Base-by-base conservation (phyloP, 53 echinoderm and acorn worm species). In the Holothuria scabra region DNA sequence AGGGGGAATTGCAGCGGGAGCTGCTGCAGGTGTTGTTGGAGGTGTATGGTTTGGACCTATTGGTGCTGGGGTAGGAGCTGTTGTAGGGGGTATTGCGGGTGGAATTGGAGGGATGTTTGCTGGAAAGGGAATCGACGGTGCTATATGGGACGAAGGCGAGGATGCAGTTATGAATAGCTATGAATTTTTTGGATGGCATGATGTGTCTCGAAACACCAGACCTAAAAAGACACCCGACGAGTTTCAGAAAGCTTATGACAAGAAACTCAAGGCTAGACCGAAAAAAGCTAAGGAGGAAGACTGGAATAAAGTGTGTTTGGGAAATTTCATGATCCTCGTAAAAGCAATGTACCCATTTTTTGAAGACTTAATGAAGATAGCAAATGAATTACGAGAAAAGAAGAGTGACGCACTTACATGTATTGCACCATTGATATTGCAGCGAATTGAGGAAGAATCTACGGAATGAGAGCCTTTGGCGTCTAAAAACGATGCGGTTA, bases 181-280 rank as follows among this genome's bases (percentile, higher is more conserved):
- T 20, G 13, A 57, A 57, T 57, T 57, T 57, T 57, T 57, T 57
- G 58, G n/a, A n/a, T n/a, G 58, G 58, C 58, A 57, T 57, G 58
- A 57, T 57, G 58, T 57, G 58, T 12, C 13, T 57, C 20, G 13
- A 14, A 57, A 57, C 20, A 14, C 20, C 13, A 12, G 58, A 57
- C 58, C 58, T 14, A 57, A 57, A 20, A 57, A 14, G 12, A 20
- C 58, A 57, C 13, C 58, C 12, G 58, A 57, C 13, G 58, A 57
- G 58, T 14, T 57, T 14, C 13, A 20, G 12, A 12, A 20, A 20
- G 58, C 58, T 20, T 57, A 57, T 20, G 58, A 57, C 20, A 57
- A 20, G 20, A 57, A 57, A 20, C 58, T 57, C 58, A 57, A 20
- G 20, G 58, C 12, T 14, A 57, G 20, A 20, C 58, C 58, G 13